Evolutionary conservation across 1,140 invertebrate species (phyloP).

Genomic region (Conopomorpha cramerella): DNA sequence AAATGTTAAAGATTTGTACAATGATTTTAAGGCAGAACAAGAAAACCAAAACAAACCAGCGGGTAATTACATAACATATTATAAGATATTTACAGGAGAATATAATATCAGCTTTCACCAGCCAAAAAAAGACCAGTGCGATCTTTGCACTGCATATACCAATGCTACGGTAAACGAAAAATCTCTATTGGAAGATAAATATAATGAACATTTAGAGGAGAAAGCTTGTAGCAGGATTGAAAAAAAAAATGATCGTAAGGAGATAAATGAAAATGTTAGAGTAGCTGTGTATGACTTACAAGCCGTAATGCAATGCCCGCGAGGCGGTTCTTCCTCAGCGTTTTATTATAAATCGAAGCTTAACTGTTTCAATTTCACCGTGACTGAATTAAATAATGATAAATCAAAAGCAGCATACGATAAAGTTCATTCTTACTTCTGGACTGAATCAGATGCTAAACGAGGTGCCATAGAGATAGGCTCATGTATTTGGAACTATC

Average conservation of each 20-base stretch:
- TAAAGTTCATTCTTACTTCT: constrained; percentile 33
- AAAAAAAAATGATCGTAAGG: constrained; percentile 13
- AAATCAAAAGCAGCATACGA: constrained; percentile 9
- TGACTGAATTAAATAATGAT: no score
- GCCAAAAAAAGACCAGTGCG: constrained; percentile 18
- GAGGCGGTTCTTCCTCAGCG: constrained; percentile 15
- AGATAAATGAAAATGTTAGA: constrained; percentile 16
- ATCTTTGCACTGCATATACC: constrained; percentile 22
- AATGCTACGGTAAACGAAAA: constrained; percentile 22
- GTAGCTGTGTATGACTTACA: constrained; percentile 30
- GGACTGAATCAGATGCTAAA: constrained; percentile 45
- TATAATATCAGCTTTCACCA: constrained; percentile 1
- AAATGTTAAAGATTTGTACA: no score
- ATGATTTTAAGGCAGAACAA: no score
- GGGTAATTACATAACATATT: neutral
- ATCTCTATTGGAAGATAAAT: constrained; percentile 5
- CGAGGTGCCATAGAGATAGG: constrained; percentile 44
- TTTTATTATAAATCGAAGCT: constrained; percentile 25
- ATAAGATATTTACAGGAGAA: neutral
- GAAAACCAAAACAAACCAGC: constrained; percentile 1
- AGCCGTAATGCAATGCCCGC: constrained; percentile 17
- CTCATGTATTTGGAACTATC: constrained; percentile 25
- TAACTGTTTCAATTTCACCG: constrained; percentile 26
- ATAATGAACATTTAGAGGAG: constrained; percentile 12
- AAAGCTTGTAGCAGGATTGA: constrained; percentile 11